Percentiles rank a stretch among this genome's conserved stretches.
These are phyloP conservation scores for Eucera pruinosa DNA, from an alignment of 2,888 invertebrate species.

Conservation along the genomic window DNA sequence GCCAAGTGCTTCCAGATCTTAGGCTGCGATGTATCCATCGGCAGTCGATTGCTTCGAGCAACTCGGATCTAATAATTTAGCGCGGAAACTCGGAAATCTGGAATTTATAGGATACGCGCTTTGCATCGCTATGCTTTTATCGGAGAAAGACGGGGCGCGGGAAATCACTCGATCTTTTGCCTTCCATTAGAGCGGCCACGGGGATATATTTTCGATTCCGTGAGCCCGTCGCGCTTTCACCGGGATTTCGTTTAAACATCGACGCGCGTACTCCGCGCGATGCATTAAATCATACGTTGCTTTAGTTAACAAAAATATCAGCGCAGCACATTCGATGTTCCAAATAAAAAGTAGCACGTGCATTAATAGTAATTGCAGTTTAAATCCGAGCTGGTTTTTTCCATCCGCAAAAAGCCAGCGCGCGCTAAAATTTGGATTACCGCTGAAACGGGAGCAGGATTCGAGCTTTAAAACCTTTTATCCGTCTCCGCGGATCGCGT, in stretches of 20 bases:
- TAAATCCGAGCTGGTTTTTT: slow-evolving; percentile 20
- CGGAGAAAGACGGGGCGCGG: too few relatives aligned
- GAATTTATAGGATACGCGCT: too few relatives aligned
- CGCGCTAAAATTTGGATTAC: slow-evolving; percentile 10
- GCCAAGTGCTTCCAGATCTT: slow-evolving; percentile 4
- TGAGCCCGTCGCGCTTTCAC: background rate
- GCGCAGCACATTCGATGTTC: background rate
- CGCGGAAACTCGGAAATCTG: too few relatives aligned
- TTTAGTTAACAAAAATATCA: slow-evolving; percentile 16
- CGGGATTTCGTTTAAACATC: background rate
- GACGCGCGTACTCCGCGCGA: too few relatives aligned
- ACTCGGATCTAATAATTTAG: too few relatives aligned
- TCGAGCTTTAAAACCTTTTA: background rate
- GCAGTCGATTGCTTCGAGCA: too few relatives aligned
- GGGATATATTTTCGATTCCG: background rate
- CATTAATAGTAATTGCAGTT: slow-evolving; percentile 28
- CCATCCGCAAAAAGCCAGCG: slow-evolving; percentile 26
- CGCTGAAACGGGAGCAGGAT: background rate
- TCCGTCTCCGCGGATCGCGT: background rate
- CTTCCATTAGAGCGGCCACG: background rate
- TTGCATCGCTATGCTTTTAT: too few relatives aligned
- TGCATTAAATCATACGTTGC: background rate
- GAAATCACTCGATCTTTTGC: too few relatives aligned
- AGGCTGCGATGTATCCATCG: background rate
- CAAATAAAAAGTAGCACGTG: slow-evolving; percentile 19